phyloP scores from a whole-genome alignment of 1,140 invertebrate genomes.

The Choristoneura fumiferana region DNA sequence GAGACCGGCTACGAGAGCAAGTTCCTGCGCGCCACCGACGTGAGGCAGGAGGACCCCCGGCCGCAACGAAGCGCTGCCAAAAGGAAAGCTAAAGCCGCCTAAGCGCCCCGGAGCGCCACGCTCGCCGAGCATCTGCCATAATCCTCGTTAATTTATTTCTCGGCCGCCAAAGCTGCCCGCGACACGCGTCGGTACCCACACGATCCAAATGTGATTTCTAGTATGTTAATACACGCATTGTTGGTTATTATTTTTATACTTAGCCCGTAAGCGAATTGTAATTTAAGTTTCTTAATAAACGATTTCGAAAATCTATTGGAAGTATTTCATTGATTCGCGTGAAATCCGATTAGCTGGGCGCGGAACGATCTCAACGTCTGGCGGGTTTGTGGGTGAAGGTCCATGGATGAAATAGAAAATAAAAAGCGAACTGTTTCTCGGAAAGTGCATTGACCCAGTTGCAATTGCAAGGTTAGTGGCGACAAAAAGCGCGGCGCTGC shows the following conservation, averaged over 20 bases:
- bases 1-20: conserved; percentile 57
- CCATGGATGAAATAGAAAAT: conserved; percentile 37
- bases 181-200: neutral
- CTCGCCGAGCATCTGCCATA: conserved; percentile 53
- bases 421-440: conserved; percentile 46
- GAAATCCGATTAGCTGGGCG: conserved; percentile 60
- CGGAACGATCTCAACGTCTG: conserved; percentile 49
- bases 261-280: conserved; percentile 58
- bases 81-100: neutral
- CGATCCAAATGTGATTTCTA: conserved; percentile 8
- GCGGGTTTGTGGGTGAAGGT: conserved; percentile 62
- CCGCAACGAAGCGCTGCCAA: conserved; percentile 17
- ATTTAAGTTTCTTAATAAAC: conserved; percentile 73
- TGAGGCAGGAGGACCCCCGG: conserved; percentile 47
- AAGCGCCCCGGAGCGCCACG: neutral
- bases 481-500: neutral
- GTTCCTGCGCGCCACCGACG: conserved; percentile 50
- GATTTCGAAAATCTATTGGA: conserved; percentile 55
- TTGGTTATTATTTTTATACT: conserved; percentile 65
- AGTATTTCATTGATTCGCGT: conserved; percentile 49
- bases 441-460: conserved; percentile 40
- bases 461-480: conserved; percentile 16
- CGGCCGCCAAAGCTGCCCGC: neutral
- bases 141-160: conserved; percentile 57
- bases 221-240: conserved; percentile 15